phyloP scores from a whole-genome alignment of 2,797 vertebrate genomes.

The Adelosebastes latens region DNA sequence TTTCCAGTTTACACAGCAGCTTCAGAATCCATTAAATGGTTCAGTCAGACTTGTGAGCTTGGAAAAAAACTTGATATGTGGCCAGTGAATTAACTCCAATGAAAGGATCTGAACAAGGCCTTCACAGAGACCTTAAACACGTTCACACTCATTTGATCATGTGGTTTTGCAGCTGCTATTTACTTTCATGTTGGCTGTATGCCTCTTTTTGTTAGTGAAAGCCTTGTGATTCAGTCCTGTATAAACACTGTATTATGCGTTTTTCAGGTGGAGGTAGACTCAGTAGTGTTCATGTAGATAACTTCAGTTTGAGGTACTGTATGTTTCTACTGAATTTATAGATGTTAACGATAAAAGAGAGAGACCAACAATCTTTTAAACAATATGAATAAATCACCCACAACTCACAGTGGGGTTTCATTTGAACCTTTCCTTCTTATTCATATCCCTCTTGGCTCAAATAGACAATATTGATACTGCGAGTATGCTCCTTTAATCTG shows the following conservation, averaged over 20 bases:
- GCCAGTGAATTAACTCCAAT: constrained; percentile 5
- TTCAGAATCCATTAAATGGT: constrained; percentile 31
- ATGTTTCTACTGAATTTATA: not conserved
- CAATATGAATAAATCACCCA: not conserved
- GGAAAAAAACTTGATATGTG: not conserved
- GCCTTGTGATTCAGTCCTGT: not conserved
- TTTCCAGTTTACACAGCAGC: constrained; percentile 8
- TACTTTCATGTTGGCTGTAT: not conserved
- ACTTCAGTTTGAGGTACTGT: not conserved
- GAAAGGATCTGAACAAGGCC: constrained; percentile 4
- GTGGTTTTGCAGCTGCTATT: not conserved
- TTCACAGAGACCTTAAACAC: not conserved
- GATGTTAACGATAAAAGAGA: not conserved
- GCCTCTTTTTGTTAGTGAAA: not conserved
- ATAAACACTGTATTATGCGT: not conserved
- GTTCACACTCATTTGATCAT: not conserved
- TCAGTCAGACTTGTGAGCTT: not conserved
- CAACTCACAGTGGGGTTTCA: not conserved
- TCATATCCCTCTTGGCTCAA: not conserved
- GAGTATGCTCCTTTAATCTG: not conserved
- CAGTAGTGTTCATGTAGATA: not conserved
- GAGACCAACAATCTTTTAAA: not conserved
- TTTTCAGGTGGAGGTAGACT: too few relatives aligned
- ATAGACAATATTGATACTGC: not conserved
- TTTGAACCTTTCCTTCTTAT: not conserved